Evolutionary conservation across 2,888 invertebrate genomes (phyloP).

Genomic region (Achlya flavicornis): DNA sequence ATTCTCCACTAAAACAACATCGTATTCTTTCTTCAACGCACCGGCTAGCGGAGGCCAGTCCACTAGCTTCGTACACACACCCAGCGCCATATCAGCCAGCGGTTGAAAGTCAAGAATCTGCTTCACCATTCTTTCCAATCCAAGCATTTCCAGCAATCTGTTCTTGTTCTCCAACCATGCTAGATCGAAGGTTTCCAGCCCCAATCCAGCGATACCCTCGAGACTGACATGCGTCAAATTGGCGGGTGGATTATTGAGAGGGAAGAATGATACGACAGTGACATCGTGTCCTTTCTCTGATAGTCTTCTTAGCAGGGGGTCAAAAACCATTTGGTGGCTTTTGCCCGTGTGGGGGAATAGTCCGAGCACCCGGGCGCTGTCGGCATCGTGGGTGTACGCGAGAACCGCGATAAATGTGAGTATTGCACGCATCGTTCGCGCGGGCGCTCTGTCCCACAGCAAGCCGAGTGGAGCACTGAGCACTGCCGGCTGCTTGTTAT

Average conservation of each 20-base stretch:
- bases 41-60: constrained; percentile 64
- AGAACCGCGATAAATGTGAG: constrained; percentile 41
- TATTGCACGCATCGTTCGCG: constrained; percentile 52
- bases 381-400: constrained; percentile 47
- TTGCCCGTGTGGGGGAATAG: constrained; percentile 84
- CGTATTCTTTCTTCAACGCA: constrained; percentile 79
- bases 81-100: constrained; percentile 59
- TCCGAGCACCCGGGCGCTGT: constrained; percentile 80
- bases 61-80: constrained; percentile 67
- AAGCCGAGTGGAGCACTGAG: constrained; percentile 38
- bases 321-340: constrained; percentile 86
- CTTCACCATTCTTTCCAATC: constrained; percentile 50
- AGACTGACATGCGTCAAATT: constrained; percentile 74
- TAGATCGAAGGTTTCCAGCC: constrained; percentile 65
- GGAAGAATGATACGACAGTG: constrained; percentile 85
- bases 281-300: constrained; percentile 84
- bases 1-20: constrained; percentile 85
- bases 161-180: constrained; percentile 50
- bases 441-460: constrained; percentile 38
- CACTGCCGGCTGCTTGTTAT: constrained; percentile 1
- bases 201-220: constrained; percentile 63
- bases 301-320: constrained; percentile 80
- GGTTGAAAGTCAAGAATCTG: constrained; percentile 57
- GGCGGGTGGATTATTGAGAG: constrained; percentile 70
- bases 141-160: constrained; percentile 44